phyloP scores from a whole-genome alignment of 2,888 invertebrate genomes.

The Cenopis cana region DNA sequence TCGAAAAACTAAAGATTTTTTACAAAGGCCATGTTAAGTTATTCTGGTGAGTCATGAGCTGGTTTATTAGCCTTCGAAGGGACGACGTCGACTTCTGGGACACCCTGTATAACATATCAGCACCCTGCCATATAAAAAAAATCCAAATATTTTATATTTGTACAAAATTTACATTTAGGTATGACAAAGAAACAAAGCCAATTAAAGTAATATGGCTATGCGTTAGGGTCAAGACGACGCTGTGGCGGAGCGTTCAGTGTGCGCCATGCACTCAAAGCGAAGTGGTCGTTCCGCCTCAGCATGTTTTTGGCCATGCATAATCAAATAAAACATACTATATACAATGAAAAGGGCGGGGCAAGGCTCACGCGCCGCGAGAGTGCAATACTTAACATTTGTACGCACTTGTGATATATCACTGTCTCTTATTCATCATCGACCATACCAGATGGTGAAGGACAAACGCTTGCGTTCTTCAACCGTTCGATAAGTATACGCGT shows the following conservation, averaged over 20 bases:
- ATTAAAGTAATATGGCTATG: not conserved
- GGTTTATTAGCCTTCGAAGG: too few relatives aligned
- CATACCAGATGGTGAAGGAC: not conserved
- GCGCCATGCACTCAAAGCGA: not conserved
- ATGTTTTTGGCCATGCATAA: not conserved
- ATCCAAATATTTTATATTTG: conserved; percentile 11
- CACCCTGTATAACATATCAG: not conserved
- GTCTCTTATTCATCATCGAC: conserved; percentile 3
- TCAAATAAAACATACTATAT: conserved; percentile 17
- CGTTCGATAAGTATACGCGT: conserved; percentile 9
- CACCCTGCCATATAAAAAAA: not conserved
- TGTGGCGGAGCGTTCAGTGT: not conserved
- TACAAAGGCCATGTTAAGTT: too few relatives aligned
- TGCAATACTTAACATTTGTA: not conserved
- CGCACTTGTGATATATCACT: conserved; percentile 10
- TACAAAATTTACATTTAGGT: conserved; percentile 35
- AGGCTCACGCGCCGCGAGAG: conserved; percentile 15
- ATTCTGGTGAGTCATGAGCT: too few relatives aligned
- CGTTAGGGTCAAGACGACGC: conserved; percentile 1
- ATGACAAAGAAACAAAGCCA: conserved; percentile 7
- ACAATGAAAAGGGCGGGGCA: conserved; percentile 21
- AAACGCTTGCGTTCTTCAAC: conserved; percentile 20
- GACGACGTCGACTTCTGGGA: too few relatives aligned
- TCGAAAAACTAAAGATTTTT: too few relatives aligned
- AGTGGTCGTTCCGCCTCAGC: not conserved